phyloP scores from a whole-genome alignment of 2,888 invertebrate genomes.

The Nysson spinosus region DNA sequence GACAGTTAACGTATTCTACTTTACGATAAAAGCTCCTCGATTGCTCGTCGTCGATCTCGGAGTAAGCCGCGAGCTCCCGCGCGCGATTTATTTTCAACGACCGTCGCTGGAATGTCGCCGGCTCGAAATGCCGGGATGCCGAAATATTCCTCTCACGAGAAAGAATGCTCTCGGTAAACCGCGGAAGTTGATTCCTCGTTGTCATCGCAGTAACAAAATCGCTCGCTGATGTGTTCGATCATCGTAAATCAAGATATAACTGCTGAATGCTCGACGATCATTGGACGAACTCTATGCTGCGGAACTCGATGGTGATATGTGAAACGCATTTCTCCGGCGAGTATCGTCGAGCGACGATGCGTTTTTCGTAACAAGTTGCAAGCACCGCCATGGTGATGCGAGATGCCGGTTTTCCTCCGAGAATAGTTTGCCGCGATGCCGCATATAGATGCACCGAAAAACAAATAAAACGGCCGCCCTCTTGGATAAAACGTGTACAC shows the following conservation, averaged over 20 bases:
- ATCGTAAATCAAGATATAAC: no score
- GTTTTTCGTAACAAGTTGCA: slow-evolving; percentile 40
- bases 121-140: no score
- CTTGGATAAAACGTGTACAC: slow-evolving; percentile 59
- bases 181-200: no score
- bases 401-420: slow-evolving; percentile 55
- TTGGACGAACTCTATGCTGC: background rate
- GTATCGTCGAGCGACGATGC: slow-evolving; percentile 5
- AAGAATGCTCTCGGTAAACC: no score
- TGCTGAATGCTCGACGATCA: no score
- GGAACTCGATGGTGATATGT: background rate
- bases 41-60: slow-evolving; percentile 24
- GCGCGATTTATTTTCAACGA: no score
- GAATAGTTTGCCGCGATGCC: slow-evolving; percentile 60
- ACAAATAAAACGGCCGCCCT: slow-evolving; percentile 55
- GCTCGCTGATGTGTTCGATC: no score
- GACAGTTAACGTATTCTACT: slow-evolving; percentile 64
- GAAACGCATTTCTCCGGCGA: slow-evolving; percentile 1
- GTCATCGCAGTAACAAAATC: no score
- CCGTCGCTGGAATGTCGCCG: no score
- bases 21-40: slow-evolving; percentile 65
- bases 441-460: slow-evolving; percentile 55
- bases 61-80: no score
- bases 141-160: no score
- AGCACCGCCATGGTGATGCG: slow-evolving; percentile 15